Evolutionary conservation across 2,888 invertebrate species (phyloP).

Genomic region (Acanthosepion esculentum): DNA sequence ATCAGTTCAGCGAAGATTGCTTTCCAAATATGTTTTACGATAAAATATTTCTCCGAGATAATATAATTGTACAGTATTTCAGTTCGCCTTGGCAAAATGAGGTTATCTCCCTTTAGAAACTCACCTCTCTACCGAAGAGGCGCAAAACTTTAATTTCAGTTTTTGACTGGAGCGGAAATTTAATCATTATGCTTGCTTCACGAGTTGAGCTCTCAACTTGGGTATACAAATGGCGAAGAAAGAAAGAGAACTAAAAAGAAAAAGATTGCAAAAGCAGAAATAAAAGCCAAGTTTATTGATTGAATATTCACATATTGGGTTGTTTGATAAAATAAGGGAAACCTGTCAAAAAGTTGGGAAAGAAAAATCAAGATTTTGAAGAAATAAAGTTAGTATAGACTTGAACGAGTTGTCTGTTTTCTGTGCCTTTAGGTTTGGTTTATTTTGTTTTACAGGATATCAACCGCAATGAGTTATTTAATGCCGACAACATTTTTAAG

Average conservation of each 20-base stretch:
- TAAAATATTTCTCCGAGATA: not conserved
- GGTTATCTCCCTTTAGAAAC: not conserved
- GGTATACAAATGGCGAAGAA: not conserved
- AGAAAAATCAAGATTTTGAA: too few species aligned
- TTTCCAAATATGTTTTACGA: not conserved
- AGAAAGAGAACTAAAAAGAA: not conserved
- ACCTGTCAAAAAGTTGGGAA: too few species aligned
- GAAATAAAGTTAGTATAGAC: too few species aligned
- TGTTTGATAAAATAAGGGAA: not conserved
- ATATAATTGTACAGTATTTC: not conserved
- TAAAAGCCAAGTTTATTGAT: not conserved
- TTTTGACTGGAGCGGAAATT: not conserved
- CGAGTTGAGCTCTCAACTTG: not conserved
- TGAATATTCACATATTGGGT: not conserved
- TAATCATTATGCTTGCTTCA: not conserved
- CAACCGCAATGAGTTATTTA: too few species aligned
- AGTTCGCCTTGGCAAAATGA: not conserved
- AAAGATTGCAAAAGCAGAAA: not conserved
- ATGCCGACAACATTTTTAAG: too few species aligned
- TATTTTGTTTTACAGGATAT: too few species aligned
- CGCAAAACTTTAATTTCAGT: not conserved
- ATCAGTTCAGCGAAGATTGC: not conserved
- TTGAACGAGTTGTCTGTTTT: too few species aligned
- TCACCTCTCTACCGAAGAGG: not conserved
- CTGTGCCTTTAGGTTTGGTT: too few species aligned